A percentile compares a stretch with the other conserved stretches of the same genome.
Conservation (phyloP, 1,140 invertebrate genomes). For the Zaprionus nigranus region DNA sequence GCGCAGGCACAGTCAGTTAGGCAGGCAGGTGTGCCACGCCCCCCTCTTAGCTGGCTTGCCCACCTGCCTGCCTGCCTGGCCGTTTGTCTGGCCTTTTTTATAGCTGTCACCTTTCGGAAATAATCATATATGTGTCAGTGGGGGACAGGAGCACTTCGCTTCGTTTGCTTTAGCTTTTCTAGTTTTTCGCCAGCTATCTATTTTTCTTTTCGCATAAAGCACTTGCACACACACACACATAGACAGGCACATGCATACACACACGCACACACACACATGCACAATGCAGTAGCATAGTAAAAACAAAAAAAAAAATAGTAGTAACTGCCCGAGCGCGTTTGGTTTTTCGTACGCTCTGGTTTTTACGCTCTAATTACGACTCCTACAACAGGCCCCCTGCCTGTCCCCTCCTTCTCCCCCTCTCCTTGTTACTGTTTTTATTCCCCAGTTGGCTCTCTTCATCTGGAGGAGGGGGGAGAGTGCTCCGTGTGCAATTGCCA, state of each 20-base stretch:
- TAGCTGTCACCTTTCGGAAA: constrained; percentile 82
- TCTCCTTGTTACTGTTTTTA: constrained; percentile 48
- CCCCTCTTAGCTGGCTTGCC: background rate
- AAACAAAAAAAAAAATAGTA: constrained; percentile 63
- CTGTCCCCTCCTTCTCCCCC: no score
- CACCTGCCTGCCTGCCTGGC: background rate
- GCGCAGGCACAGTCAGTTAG: background rate
- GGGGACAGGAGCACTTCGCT: constrained; percentile 69
- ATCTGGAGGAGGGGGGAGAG: background rate
- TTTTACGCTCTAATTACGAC: constrained; percentile 82
- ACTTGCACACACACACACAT: constrained; percentile 50
- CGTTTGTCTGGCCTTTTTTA: constrained; percentile 67
- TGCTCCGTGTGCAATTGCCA: constrained; percentile 75
- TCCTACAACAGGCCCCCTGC: constrained; percentile 54
- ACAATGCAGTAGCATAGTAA: constrained; percentile 63
- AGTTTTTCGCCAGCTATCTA: constrained; percentile 78
- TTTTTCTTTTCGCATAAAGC: constrained; percentile 79
- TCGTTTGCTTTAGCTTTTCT: constrained; percentile 80
- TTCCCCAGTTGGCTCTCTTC: constrained; percentile 22
- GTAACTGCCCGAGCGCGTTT: constrained; percentile 77
- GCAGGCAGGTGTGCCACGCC: background rate
- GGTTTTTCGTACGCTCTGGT: constrained; percentile 82
- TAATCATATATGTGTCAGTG: constrained; percentile 81
- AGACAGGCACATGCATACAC: constrained; percentile 28
- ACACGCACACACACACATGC: constrained; percentile 16